Conservation (phyloP, 2,888 invertebrate genomes). For the Charanyca ferruginea region DNA sequence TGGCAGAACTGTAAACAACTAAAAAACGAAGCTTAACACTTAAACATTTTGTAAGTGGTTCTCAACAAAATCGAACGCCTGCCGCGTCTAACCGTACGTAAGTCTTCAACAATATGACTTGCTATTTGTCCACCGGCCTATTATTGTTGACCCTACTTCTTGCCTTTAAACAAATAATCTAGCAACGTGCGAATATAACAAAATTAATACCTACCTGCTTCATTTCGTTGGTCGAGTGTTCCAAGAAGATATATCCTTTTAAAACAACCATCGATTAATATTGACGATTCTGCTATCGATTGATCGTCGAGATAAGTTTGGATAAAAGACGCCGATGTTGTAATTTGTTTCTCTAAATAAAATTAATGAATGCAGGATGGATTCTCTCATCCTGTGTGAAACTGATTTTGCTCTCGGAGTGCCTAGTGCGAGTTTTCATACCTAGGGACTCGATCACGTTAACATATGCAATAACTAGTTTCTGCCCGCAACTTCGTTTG, state of each 20-base stretch:
- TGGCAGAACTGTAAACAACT: too few species aligned
- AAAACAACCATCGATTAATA: constrained; percentile 40
- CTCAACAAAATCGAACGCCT: constrained; percentile 29
- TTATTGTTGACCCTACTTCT: constrained; percentile 80
- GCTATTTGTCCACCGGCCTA: constrained; percentile 82
- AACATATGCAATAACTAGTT: too few species aligned
- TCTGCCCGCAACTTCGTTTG: too few species aligned
- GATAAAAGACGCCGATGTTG: constrained; percentile 32
- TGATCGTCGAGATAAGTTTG: constrained; percentile 19
- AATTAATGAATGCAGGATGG: constrained; percentile 4
- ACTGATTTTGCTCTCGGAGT: neutral
- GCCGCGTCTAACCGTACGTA: constrained; percentile 66
- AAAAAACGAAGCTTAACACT: neutral
- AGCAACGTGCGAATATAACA: constrained; percentile 79
- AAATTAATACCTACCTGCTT: constrained; percentile 70
- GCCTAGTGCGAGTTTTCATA: too few species aligned
- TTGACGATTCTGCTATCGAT: constrained; percentile 29
- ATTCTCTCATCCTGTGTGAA: constrained; percentile 1
- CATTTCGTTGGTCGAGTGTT: constrained; percentile 60
- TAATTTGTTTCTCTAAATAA: constrained; percentile 10
- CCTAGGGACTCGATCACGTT: too few species aligned
- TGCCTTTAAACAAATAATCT: constrained; percentile 82
- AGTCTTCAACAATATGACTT: constrained; percentile 84
- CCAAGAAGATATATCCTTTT: constrained; percentile 46
- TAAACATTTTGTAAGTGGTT: neutral